phyloP scores from a whole-genome alignment of 2,797 vertebrate species.

The Oreortyx pictus region DNA sequence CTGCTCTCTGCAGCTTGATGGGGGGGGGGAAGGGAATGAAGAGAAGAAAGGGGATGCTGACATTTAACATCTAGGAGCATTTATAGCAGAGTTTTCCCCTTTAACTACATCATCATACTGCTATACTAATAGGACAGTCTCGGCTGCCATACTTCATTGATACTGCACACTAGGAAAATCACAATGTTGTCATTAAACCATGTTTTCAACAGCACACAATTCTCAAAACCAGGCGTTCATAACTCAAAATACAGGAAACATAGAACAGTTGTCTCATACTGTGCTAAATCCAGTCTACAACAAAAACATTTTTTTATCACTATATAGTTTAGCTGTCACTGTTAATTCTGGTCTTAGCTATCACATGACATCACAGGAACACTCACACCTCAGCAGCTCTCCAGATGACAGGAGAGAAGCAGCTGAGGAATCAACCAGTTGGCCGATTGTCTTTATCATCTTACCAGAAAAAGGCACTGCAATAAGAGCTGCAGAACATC shows the following conservation, averaged over 20 bases:
- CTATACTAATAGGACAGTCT: rapidly evolving
- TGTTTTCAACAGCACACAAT: not conserved
- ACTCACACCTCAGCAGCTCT: not conserved
- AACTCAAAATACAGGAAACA: not conserved
- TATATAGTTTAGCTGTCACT: not conserved
- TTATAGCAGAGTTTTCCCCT: not conserved
- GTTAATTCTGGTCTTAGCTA: not conserved
- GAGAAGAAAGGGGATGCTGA: not conserved
- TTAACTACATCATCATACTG: not conserved
- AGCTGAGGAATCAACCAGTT: not conserved
- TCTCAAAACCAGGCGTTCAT: rapidly evolving
- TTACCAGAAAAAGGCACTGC: not conserved
- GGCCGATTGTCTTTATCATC: not conserved
- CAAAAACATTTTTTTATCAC: not conserved
- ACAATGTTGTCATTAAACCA: not conserved
- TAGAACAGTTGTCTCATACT: rapidly evolving
- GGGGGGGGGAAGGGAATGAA: not conserved
- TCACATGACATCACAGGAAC: not conserved
- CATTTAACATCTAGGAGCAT: not conserved
- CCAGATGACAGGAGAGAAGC: not conserved
- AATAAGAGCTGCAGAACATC: not conserved
- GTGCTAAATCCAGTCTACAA: not conserved
- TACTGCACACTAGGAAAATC: not conserved
- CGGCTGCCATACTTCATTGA: not conserved
- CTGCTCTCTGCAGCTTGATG: not conserved